phyloP scores from a whole-genome alignment of 2,888 invertebrate genomes.

The Perdita meconis region DNA sequence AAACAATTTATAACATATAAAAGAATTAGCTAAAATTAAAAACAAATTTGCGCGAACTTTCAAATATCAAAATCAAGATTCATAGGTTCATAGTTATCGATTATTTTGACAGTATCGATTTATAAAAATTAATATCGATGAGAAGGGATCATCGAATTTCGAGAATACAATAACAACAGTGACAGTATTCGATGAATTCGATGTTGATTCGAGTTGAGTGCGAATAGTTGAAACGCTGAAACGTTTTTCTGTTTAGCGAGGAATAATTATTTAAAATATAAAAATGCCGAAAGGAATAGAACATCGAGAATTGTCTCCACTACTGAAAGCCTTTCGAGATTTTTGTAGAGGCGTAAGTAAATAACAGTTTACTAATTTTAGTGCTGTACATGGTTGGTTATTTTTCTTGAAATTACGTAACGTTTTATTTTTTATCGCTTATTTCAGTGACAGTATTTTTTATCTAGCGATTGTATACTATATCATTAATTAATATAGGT shows the following conservation, averaged over 20 bases:
- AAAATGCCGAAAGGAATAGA: slow-evolving; percentile 50
- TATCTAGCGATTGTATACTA: neutral
- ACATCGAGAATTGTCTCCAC: slow-evolving; percentile 63
- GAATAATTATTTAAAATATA: slow-evolving; percentile 1
- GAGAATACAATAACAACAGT: slow-evolving; percentile 4
- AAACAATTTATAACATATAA: too few species aligned
- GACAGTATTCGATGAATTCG: too few species aligned
- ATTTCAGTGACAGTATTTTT: neutral
- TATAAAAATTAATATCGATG: slow-evolving; percentile 4
- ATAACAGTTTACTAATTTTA: slow-evolving; percentile 10
- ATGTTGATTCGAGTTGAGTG: neutral
- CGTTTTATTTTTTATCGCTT: neutral
- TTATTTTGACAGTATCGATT: neutral
- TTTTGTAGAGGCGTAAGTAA: slow-evolving; percentile 71
- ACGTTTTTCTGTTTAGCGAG: neutral
- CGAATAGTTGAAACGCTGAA: neutral
- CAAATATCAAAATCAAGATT: neutral
- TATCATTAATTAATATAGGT: neutral
- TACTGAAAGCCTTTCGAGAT: slow-evolving; percentile 44
- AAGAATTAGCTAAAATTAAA: too few species aligned
- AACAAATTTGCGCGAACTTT: neutral
- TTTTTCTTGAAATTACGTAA: slow-evolving; percentile 36
- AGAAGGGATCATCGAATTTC: slow-evolving; percentile 12
- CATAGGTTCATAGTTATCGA: neutral
- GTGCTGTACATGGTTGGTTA: neutral